Evolutionary conservation across 2,888 invertebrate species (phyloP).

Genomic region (Synergus itoensis): DNA sequence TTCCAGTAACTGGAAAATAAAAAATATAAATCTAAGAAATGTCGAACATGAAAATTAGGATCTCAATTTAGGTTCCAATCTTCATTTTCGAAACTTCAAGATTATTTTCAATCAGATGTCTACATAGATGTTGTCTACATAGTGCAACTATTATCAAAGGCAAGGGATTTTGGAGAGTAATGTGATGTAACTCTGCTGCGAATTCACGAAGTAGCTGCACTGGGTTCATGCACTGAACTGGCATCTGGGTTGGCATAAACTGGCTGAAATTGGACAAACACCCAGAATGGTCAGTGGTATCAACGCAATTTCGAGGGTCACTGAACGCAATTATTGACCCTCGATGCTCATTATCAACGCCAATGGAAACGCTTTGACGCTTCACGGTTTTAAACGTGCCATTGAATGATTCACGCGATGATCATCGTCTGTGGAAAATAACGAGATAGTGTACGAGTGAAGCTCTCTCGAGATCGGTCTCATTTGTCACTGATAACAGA

Average conservation of each 20-base stretch:
- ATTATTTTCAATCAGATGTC: too few relatives aligned
- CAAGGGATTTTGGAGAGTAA: conserved; percentile 1
- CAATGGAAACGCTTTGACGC: conserved; percentile 34
- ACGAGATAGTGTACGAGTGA: conserved; percentile 6
- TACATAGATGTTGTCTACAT: neutral
- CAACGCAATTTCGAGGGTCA: conserved; percentile 61
- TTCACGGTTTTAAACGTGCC: conserved; percentile 39
- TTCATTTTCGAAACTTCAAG: too few relatives aligned
- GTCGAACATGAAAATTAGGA: too few relatives aligned
- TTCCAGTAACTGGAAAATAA: too few relatives aligned
- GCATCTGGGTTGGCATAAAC: conserved; percentile 44
- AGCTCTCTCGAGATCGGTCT: neutral
- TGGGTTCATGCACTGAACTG: neutral
- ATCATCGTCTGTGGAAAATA: conserved; percentile 27
- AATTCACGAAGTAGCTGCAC: conserved; percentile 22
- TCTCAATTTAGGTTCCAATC: too few relatives aligned
- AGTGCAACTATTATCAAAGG: neutral
- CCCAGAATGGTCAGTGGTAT: conserved; percentile 48
- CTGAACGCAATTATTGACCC: conserved; percentile 61
- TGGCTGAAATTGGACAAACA: conserved; percentile 52
- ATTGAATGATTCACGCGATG: conserved; percentile 19
- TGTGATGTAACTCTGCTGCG: neutral
- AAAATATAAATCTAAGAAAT: too few relatives aligned
- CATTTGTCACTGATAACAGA: conserved; percentile 17
- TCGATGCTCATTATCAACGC: conserved; percentile 59